Evolutionary conservation across 2,888 invertebrate species (phyloP), one percentile per base, ranked within the genome.

Genomic region (Cerastoderma edule): DNA sequence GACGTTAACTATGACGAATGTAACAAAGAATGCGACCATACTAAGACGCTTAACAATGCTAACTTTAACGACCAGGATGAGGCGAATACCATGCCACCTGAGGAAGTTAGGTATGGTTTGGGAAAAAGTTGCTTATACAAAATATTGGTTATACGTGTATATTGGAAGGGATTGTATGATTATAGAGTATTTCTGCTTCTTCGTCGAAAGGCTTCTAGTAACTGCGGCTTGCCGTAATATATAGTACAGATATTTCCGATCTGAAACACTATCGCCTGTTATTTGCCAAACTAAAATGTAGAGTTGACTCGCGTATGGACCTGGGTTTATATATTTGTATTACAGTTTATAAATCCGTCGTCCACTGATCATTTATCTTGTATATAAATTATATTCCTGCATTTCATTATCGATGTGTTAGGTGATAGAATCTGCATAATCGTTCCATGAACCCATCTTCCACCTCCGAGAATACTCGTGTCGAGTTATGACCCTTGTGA

Each of bases 1-100:
- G 75, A 84, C 2, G 53, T 89, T 6, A 77, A 89, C 67, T 75
- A 83, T 46, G 68, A 75, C 24, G 53, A 68, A n/a, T 90, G 90
- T 75, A 77, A 83, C 35, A 28, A 65, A 6, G 67, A 64, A 13
- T 85, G 87, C 82, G 81, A 90, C 64, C 70, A 70, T 6, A 39
- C 74, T 0, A 39, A 88, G 72, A 89, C 87, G 6, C 67, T 90
- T 48, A 73, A 83, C n/a, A 67, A 84, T 30, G 85, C 84, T 6
- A 54, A 78, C 0, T 87, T 88, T 63, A 56, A 60, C 10, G 87
- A 86, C 1, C 88, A 88, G 75, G 72, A 73, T 33, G 68, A 72
- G 16, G 28, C 78, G 10, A 57, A 69, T 16, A 54, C 73, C 16
- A 44, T 68, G 53, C 24, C 54, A 6, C 72, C 75, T 19, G 78